These are phyloP conservation scores for Corydoras sp. DNA, from an alignment of 2,113 vertebrate species.

Conservation along the genomic window DNA sequence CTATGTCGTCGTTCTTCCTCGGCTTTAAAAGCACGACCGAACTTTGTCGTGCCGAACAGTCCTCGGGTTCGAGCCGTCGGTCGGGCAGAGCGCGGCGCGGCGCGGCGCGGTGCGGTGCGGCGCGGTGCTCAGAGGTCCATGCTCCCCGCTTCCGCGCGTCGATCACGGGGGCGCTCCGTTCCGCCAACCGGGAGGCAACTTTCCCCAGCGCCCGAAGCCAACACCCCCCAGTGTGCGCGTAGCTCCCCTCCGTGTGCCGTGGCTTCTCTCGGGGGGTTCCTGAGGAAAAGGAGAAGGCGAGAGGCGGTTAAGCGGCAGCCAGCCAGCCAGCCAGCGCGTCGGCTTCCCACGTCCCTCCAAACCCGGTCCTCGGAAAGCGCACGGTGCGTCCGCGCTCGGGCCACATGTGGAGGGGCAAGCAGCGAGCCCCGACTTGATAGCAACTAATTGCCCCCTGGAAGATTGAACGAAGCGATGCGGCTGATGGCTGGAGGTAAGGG, in stretches of 20 bases:
- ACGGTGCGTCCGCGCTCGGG: conserved; percentile 60
- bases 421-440: conserved; percentile 19
- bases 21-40: too few species aligned
- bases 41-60: too few species aligned
- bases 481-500: conserved; percentile 66
- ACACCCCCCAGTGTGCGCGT: too few species aligned
- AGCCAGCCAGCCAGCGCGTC: conserved; percentile 75
- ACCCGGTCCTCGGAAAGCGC: conserved; percentile 68
- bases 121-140: too few species aligned
- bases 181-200: too few species aligned
- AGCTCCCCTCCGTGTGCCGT: conserved; percentile 44
- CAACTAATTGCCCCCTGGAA: conserved; percentile 67
- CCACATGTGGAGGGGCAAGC: conserved; percentile 51
- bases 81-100: too few species aligned
- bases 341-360: conserved; percentile 58
- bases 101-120: too few species aligned
- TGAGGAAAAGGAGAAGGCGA: conserved; percentile 63
- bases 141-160: conserved; percentile 15
- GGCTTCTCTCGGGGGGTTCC: conserved; percentile 52
- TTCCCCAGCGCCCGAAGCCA: too few species aligned
- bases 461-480: conserved; percentile 63
- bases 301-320: conserved; percentile 84
- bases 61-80: too few species aligned
- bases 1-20: too few species aligned
- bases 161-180: conserved; percentile 27